These are phyloP conservation scores for Chiridota heheva DNA, from an alignment of 35 echinoderm and acorn worm genomes.

Conservation along the genomic window DNA sequence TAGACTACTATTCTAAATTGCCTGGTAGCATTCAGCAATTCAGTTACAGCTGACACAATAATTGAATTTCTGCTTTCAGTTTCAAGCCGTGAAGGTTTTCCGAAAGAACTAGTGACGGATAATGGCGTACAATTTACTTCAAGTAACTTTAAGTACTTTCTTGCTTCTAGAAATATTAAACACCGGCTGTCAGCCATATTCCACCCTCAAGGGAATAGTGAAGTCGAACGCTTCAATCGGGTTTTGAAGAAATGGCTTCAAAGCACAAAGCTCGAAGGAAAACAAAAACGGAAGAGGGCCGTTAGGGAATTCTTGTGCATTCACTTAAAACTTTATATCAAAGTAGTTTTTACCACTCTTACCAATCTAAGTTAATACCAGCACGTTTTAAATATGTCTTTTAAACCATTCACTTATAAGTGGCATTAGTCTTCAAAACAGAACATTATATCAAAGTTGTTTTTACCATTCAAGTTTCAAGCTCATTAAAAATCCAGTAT, in stretches of 20 bases:
- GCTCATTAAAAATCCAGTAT: no score
- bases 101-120: conserved; percentile 40
- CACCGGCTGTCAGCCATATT: conserved; percentile 17
- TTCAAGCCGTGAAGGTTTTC: conserved; percentile 43
- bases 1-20: conserved; percentile 44
- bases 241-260: neutral
- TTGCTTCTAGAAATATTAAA: conserved; percentile 12
- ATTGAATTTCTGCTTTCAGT: conserved; percentile 41
- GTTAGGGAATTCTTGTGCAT: no score
- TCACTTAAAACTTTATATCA: no score
- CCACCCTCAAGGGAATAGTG: conserved; percentile 43
- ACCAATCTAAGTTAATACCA: no score
- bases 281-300: no score
- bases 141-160: conserved; percentile 8
- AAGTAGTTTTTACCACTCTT: no score
- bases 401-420: no score
- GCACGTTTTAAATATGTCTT: no score
- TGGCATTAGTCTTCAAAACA: no score
- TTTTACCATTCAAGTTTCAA: no score
- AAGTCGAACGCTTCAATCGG: conserved; percentile 16
- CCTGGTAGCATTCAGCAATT: conserved; percentile 5
- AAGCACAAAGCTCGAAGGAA: neutral
- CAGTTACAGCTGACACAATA: conserved; percentile 34
- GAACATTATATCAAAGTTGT: no score
- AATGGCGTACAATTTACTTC: conserved; percentile 19